Evolutionary conservation across 35 echinoderm and acorn worm genomes (phyloP), one percentile per base, ranked within the genome.

Genomic region (Strongylocentrotus purpuratus): DNA sequence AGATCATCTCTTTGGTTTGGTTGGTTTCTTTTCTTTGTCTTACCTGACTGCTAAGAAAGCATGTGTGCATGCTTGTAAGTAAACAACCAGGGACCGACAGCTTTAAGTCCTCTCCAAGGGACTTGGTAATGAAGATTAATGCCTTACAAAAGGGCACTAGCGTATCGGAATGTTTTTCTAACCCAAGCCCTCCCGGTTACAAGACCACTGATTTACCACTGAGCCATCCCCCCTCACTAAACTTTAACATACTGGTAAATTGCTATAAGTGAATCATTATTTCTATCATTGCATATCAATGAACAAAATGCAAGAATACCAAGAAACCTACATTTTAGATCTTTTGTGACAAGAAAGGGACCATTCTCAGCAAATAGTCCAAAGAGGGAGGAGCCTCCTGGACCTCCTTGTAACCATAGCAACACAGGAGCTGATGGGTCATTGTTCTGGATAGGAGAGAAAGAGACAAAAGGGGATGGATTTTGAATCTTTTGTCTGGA

Each of bases 351-450:
- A 31, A 85, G 70, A 86, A 96, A 97, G 0, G 98, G 98, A 87
- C 98, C 98, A 96, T 96, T 94, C 86, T 99, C 98, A 70, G 48
- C 87, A 95, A 99, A 99, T 9, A 99, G 93, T 87, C 98, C 96
- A 97, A 99, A 99, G 32, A 99, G 47, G 61, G 98, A 99, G 33
- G 98, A 96, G 9, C 98, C 98, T 86, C 98, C 98, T 28, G 98
- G 98, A 31, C 98, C 98, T 59, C 98, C 98, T 95, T 99, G 96
- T 94, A 99, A 95, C 98, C 98, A 99, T 86, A 99, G 92, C 61
- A 99, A 92, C 46, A 99, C 91, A 13, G 98, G 98, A 32, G 98
- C 98, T 91, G 88, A 94, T 0, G 65, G 94, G 11, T 96, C 46
- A 88, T 97, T 95, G 41, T 58, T 94, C 98, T 99, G 91, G 88